These are phyloP conservation scores for Megastigmus dorsalis DNA, from an alignment of 2,888 invertebrate species.

Conservation along the genomic window DNA sequence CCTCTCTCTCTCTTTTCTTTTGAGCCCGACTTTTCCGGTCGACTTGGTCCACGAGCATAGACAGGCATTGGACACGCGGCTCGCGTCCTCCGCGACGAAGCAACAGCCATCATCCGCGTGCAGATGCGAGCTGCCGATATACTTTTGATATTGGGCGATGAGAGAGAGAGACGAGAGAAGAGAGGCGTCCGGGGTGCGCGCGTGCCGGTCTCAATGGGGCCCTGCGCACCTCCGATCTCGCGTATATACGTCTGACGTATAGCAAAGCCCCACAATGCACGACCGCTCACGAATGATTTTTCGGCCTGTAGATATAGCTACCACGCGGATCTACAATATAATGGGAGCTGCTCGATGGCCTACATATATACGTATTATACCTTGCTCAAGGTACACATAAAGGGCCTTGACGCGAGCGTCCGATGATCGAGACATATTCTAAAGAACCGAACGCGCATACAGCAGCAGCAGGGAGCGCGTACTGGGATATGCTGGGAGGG, in stretches of 20 bases:
- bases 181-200: too few relatives aligned
- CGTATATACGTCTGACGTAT: background rate
- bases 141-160: too few relatives aligned
- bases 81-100: background rate
- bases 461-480: too few relatives aligned
- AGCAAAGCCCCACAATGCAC: slow-evolving; percentile 22
- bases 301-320: too few relatives aligned
- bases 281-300: slow-evolving; percentile 31
- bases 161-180: too few relatives aligned
- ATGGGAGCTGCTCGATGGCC: too few relatives aligned
- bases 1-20: background rate
- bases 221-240: background rate
- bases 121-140: background rate
- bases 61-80: background rate
- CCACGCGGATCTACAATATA: too few relatives aligned
- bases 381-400: too few relatives aligned
- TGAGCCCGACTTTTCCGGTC: slow-evolving; percentile 34
- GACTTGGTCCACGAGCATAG: background rate
- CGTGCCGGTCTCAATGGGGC: slow-evolving; percentile 19
- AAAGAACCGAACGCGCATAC: too few relatives aligned
- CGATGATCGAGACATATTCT: slow-evolving; percentile 1
- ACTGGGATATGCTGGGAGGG: too few relatives aligned
- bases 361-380: too few relatives aligned
- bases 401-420: background rate
- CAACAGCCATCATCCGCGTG: background rate